Base-by-base conservation (phyloP, 2,888 invertebrate species). In the Leptinotarsa juncta region DNA sequence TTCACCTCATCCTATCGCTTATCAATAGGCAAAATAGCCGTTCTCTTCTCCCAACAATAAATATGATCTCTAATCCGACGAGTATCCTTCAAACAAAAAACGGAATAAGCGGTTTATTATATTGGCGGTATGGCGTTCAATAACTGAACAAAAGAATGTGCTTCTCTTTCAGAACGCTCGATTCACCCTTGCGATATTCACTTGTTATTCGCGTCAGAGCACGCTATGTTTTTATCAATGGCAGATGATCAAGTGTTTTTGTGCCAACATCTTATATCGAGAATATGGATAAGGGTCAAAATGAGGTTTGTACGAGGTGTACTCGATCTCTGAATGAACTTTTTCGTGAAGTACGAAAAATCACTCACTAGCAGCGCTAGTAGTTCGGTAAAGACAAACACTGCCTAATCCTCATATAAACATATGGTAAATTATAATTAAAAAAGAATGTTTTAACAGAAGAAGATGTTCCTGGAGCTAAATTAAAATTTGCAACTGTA, bases 71-170 rank as follows among this genome's bases (percentile, higher is more conserved):
- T 69, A 69, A 69, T 68, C 65, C 69, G 65, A 23, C 60, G 65
- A 74, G 74, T 71, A 67, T 65, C 50, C 71, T 74, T 74, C 71
- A 71, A 74, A 74, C 83, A 83, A 85, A 83, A 74, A 84, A 84
- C 83, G 82, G 83, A 84, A 83, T 84, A 84, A 85, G 84, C 85
- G 85, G 84, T 85, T 85, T 84, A 84, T 85, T 85, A 84, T 85
- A 69, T 69, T 82, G 77, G 78, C 78, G 79, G 81, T 79, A 79
- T 78, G 69, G 73, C 73, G 76, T 76, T 78, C 78, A 76, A 78
- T 78, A 78, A 78, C 71, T 66, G 82, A 84, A 84, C 83, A 84
- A 84, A 83, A 81, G 81, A 79, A 66, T 77, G 81, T 80, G 80
- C 80, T 79, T 80, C 81, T 79, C 78, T 76, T 65, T 70, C 75